Evolutionary conservation across 2,113 vertebrate genomes (phyloP), one percentile per base, ranked within the genome.

Genomic region (Hydrochoerus hydrochaeris): DNA sequence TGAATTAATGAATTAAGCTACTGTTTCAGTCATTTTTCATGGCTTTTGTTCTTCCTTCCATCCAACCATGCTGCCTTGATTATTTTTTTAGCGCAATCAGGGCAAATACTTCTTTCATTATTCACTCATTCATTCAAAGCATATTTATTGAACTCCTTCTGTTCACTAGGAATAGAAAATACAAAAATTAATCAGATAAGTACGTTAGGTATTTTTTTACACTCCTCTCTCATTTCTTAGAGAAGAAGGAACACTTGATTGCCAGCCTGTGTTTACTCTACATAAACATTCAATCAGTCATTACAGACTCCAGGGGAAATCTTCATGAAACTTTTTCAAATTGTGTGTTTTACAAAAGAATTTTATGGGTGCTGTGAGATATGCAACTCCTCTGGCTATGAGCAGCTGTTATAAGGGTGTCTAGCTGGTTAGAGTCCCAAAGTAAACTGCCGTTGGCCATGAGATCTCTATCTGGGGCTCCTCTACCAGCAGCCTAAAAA

Each of bases 51-150:
- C 41, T 77, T 95, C 30, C 58, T 96, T 85, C 41, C 14, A 84
- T 49, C 41, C 32, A 84, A 83, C 44, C 89, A 19, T 41, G 41
- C 73, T 38, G 46, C 17, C 38, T 49, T 77, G 44, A 71, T 41
- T 86, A 93, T 67, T 65, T 44, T 84, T 89, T 92, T n/a, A n/a
- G n/a, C 87, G 91, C 26, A 69, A 58, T n/a, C 22, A 77, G 26
- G 32, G 2, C 8, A 77, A 86, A 28, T 69, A 67, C 32, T 87
- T 91, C 46, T 85, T 88, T 41, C 62, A 88, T 92, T 92, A 75
- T 71, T 96, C 28, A 90, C 41, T 95, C 69, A 84, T 52, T 96
- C 88, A 85, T 80, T 93, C 44, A 88, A 90, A 91, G 90, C 26
- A 38, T 44, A 85, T 81, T 89, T 90, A 91, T 49, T 58, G 65